Evolutionary conservation across 2,888 invertebrate species (phyloP).

Genomic region (Meiosimyza decipiens): DNA sequence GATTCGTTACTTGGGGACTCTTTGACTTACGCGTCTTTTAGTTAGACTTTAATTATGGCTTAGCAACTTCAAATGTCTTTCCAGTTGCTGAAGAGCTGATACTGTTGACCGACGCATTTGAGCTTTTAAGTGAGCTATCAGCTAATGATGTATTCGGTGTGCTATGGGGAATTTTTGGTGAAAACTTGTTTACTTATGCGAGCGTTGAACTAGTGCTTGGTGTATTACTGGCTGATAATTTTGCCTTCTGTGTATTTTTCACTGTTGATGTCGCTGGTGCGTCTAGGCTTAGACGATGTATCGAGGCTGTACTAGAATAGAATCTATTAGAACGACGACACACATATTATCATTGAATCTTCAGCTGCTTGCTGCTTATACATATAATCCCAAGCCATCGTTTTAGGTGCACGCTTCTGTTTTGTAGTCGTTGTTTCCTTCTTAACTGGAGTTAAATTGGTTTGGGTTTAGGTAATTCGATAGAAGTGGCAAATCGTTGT

Average conservation of each 20-base stretch:
- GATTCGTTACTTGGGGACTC: constrained; percentile 46
- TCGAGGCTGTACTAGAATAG: constrained; percentile 78
- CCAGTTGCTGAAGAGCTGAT: constrained; percentile 34
- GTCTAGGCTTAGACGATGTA: constrained; percentile 71
- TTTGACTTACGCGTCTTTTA: constrained; percentile 47
- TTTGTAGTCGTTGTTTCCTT: constrained; percentile 33
- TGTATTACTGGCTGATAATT: neutral
- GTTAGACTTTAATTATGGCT: constrained; percentile 59
- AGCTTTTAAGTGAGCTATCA: constrained; percentile 20
- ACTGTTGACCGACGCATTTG: constrained; percentile 33
- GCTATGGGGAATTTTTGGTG: constrained; percentile 42
- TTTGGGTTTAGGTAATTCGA: too few species aligned
- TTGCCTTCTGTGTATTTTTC: constrained; percentile 31
- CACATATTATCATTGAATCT: constrained; percentile 83
- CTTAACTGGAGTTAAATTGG: constrained; percentile 22
- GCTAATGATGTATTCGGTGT: constrained; percentile 38
- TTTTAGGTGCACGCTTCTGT: constrained; percentile 46
- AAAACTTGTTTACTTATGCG: constrained; percentile 14
- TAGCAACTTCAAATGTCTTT: constrained; percentile 63
- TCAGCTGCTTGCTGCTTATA: constrained; percentile 73
- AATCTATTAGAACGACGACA: constrained; percentile 87
- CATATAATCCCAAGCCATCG: constrained; percentile 70
- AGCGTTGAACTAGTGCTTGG: neutral
- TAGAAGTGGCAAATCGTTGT: too few species aligned
- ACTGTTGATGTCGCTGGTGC: constrained; percentile 38